These are phyloP conservation scores for Raja brachyura DNA, from an alignment of 2,113 vertebrate species.

Conservation along the genomic window DNA sequence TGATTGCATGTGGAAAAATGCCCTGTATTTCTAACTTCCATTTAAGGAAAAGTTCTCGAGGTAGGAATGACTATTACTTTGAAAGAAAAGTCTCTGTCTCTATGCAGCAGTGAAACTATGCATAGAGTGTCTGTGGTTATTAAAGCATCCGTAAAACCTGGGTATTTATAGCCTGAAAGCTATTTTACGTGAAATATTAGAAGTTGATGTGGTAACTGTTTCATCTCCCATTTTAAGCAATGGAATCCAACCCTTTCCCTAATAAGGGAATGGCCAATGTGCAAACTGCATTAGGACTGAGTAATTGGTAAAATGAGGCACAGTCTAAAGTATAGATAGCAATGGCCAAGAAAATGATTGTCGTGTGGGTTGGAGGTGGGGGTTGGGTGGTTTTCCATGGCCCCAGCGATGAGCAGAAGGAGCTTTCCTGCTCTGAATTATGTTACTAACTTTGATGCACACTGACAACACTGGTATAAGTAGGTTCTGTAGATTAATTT, in stretches of 20 bases:
- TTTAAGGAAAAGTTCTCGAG: neutral
- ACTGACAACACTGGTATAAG: no score
- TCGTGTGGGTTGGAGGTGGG: neutral
- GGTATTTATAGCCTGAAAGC: conserved; percentile 33
- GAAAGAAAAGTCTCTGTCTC: conserved; percentile 7
- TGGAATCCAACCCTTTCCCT: conserved; percentile 15
- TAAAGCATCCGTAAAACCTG: conserved; percentile 32
- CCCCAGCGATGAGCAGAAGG: neutral
- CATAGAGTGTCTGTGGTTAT: neutral
- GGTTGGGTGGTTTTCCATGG: neutral
- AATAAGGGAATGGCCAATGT: conserved; percentile 17
- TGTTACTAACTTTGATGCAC: neutral
- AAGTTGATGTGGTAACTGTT: conserved; percentile 31
- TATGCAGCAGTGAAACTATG: conserved; percentile 7
- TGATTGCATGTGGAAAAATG: neutral
- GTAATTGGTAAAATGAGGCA: conserved; percentile 22
- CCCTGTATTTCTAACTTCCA: neutral
- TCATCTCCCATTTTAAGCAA: conserved; percentile 21
- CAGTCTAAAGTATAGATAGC: neutral
- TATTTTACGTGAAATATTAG: conserved; percentile 38
- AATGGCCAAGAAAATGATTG: neutral
- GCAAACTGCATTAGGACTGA: neutral
- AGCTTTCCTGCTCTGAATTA: neutral
- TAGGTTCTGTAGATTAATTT: no score
- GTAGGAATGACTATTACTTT: conserved; percentile 5